Conservation (phyloP, 2,797 vertebrate species). For the Chiloscyllium punctatum region DNA sequence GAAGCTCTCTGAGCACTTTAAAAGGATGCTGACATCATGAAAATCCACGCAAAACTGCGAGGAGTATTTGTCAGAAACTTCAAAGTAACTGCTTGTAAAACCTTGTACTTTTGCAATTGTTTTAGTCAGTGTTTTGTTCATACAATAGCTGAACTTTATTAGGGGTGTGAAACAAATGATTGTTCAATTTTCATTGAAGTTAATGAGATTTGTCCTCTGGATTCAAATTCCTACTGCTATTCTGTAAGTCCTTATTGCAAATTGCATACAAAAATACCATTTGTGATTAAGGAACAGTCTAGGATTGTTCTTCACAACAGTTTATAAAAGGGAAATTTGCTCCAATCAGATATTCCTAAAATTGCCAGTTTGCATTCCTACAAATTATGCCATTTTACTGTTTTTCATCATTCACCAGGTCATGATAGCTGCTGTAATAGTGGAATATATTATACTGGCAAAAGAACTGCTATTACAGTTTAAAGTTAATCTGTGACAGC, state of each 20-base stretch:
- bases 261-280: neutral
- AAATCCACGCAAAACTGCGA: neutral
- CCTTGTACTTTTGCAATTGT: neutral
- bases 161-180: neutral
- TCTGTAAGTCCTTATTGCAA: neutral
- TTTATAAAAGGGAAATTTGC: neutral
- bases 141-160: neutral
- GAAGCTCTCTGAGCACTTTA: neutral
- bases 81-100: neutral
- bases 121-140: neutral
- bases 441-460: neutral
- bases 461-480: neutral
- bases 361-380: neutral
- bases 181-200: neutral
- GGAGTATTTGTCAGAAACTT: neutral
- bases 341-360: neutral
- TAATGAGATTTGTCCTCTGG: neutral
- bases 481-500: neutral
- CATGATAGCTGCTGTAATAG: neutral
- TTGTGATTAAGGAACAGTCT: neutral
- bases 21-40: neutral
- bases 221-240: neutral
- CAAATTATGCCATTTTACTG: neutral
- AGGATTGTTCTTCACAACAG: neutral
- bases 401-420: conserved; percentile 5